Conservation (phyloP, 2,113 vertebrate genomes). For the Notechis scutatus region DNA sequence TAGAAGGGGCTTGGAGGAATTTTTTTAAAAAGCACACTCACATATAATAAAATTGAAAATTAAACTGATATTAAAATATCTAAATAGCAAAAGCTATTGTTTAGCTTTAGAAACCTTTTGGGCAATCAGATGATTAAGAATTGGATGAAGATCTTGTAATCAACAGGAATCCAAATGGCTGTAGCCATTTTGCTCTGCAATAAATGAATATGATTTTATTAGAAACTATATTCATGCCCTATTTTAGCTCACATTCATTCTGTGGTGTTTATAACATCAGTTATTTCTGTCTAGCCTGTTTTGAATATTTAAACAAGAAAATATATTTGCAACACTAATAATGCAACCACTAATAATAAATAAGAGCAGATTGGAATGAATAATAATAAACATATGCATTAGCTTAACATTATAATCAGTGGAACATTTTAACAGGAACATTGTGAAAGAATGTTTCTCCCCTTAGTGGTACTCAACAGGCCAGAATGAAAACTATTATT, state of each 20-base stretch:
- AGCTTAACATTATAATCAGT: conserved; percentile 18
- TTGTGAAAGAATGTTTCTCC: conserved; percentile 1
- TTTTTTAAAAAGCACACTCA: background rate
- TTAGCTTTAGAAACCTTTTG: background rate
- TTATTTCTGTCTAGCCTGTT: conserved; percentile 19
- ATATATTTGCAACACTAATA: conserved; percentile 1
- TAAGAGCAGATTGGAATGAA: conserved; percentile 16
- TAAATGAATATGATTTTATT: conserved; percentile 1
- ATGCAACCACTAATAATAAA: conserved; percentile 6
- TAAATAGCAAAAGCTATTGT: background rate
- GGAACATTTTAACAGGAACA: conserved; percentile 10
- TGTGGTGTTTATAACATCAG: conserved; percentile 1
- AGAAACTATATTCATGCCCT: background rate
- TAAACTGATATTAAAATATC: background rate
- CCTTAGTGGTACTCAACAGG: background rate
- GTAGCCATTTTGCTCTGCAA: background rate
- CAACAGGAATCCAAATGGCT: background rate
- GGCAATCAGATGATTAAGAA: background rate
- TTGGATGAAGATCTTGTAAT: background rate
- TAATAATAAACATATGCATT: conserved; percentile 31
- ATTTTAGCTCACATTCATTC: conserved; percentile 5
- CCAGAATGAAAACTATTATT: conserved; percentile 24
- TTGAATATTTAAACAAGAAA: conserved; percentile 26
- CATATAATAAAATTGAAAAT: background rate
- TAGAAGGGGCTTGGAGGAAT: background rate